Percentiles rank a stretch among this genome's conserved stretches.
phyloP scores from a whole-genome alignment of 2,888 invertebrate genomes.

The Endomychus coccineus region DNA sequence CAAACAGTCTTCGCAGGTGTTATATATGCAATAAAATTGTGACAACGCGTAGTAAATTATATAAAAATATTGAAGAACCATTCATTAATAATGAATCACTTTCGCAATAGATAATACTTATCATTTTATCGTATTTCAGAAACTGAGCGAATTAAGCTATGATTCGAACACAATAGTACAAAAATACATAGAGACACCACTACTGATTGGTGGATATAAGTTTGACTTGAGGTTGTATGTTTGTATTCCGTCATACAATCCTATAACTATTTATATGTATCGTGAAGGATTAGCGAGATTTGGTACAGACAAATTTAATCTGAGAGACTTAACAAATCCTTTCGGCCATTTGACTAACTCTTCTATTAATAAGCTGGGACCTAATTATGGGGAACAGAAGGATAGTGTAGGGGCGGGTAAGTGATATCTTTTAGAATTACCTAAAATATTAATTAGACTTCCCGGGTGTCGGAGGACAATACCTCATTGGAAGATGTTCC shows the following conservation, averaged over 20 bases:
- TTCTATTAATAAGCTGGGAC: conserved; percentile 82
- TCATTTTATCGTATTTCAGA: conserved; percentile 46
- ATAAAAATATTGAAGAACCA: too few relatives aligned
- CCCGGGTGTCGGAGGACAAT: too few relatives aligned
- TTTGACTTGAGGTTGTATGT: conserved; percentile 88
- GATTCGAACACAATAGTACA: conserved; percentile 75
- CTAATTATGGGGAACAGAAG: conserved; percentile 73
- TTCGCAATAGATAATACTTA: too few relatives aligned
- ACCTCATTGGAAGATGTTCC: too few relatives aligned
- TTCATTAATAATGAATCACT: too few relatives aligned
- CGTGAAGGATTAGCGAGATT: conserved; percentile 76
- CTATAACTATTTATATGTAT: conserved; percentile 80
- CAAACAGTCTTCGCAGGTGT: too few relatives aligned
- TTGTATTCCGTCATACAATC: conserved; percentile 79
- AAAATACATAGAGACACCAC: conserved; percentile 68
- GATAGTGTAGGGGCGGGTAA: conserved; percentile 73
- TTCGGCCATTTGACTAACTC: conserved; percentile 88
- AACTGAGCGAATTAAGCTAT: conserved; percentile 68
- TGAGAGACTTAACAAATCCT: conserved; percentile 75
- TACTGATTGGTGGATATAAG: conserved; percentile 81
- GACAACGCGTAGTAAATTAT: too few relatives aligned
- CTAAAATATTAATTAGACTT: too few relatives aligned
- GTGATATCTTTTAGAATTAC: conserved; percentile 14
- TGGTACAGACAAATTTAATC: conserved; percentile 76
- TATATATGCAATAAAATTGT: too few relatives aligned